Percentiles rank a stretch among this genome's conserved stretches.
Evolutionary conservation across 2,113 vertebrate genomes (phyloP).

Genomic region (Sprattus sprattus): DNA sequence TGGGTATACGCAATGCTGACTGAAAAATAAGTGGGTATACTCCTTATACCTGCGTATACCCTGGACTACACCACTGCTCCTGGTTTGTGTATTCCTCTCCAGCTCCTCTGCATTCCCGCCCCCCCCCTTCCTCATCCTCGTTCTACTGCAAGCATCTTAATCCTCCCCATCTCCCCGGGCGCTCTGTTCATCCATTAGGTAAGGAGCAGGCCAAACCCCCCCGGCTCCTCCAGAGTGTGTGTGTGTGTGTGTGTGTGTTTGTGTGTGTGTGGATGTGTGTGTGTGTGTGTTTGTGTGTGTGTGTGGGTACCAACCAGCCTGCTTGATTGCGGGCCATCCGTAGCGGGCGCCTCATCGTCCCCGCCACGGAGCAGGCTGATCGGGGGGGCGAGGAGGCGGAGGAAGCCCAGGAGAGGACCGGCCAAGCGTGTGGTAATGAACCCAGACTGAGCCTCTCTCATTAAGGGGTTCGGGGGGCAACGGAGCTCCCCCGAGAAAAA

Average conservation of each 20-base stretch:
- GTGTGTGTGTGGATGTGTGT: background rate
- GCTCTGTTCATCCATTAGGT: background rate
- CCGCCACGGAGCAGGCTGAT: background rate
- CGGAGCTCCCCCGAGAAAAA: background rate
- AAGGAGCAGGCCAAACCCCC: background rate
- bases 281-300: background rate
- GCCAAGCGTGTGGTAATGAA: constrained; percentile 14
- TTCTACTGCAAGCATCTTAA: constrained; percentile 1
- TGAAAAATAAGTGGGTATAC: no score
- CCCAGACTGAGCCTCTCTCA: background rate
- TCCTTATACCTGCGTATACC: no score
- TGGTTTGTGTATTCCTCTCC: background rate
- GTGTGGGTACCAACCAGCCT: background rate
- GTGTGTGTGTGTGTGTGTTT: no score
- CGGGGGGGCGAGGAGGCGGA: background rate
- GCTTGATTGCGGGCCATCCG: background rate
- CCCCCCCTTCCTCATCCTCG: background rate
- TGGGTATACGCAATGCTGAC: no score
- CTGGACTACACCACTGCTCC: no score
- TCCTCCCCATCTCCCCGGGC: background rate
- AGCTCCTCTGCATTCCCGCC: background rate
- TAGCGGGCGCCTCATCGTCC: background rate
- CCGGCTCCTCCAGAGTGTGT: background rate
- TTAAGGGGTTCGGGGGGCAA: background rate
- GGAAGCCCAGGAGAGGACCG: background rate